phyloP scores from a whole-genome alignment of 2,888 invertebrate genomes.

The Conomelus anceps region DNA sequence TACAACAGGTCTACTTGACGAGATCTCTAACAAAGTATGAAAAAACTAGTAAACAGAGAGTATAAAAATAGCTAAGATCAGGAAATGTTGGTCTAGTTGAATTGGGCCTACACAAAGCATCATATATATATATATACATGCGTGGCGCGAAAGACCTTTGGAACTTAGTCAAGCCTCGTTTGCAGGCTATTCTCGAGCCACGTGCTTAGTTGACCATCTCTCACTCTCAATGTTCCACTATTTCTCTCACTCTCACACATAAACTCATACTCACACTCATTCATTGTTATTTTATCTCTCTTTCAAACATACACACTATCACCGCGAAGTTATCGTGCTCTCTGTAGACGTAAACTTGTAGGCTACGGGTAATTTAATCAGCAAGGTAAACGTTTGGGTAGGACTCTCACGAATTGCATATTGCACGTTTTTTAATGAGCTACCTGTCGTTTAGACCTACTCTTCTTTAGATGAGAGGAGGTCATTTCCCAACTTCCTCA shows the following conservation, averaged over 20 bases:
- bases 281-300: neutral
- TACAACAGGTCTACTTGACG: neutral
- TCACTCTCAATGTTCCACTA: too few species aligned
- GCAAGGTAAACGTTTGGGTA: too few species aligned
- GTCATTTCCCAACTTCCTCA: too few species aligned
- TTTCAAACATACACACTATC: neutral
- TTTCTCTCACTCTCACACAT: neutral
- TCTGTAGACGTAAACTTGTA: too few species aligned
- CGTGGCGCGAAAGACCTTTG: neutral
- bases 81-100: neutral
- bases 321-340: too few species aligned
- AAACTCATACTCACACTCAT: neutral
- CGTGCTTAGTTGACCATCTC: neutral
- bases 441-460: too few species aligned
- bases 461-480: too few species aligned
- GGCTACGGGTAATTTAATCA: too few species aligned
- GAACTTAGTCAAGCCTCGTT: neutral
- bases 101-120: neutral
- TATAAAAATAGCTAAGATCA: neutral
- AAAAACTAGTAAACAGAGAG: neutral
- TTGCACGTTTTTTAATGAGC: too few species aligned
- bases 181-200: neutral
- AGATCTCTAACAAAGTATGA: neutral
- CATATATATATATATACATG: too few species aligned
- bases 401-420: too few species aligned